Evolutionary conservation across 2,888 invertebrate species (phyloP).

Genomic region (Idaea straminata): DNA sequence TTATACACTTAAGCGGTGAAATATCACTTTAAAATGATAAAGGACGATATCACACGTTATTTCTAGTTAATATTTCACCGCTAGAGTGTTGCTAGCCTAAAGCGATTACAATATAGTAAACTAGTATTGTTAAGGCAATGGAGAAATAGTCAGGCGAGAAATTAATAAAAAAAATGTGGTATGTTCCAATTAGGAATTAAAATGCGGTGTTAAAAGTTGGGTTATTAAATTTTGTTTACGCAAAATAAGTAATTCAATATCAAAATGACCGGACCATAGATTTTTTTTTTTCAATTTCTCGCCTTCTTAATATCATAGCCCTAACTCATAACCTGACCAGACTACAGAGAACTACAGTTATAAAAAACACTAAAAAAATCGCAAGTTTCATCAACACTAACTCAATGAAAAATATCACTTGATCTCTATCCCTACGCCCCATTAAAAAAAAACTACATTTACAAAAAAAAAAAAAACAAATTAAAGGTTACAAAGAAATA

Average conservation of each 20-base stretch:
- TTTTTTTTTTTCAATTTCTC: not conserved
- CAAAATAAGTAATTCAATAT: no score
- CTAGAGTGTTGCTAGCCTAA: constrained; percentile 61
- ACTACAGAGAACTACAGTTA: constrained; percentile 28
- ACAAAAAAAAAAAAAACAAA: constrained; percentile 13
- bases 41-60: constrained; percentile 28
- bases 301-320: not conserved
- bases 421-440: constrained; percentile 20
- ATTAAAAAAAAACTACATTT: constrained; percentile 33
- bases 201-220: not conserved
- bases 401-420: constrained; percentile 10
- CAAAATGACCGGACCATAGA: no score
- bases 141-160: not conserved
- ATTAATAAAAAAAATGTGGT: not conserved
- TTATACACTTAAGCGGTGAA: constrained; percentile 27
- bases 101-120: constrained; percentile 67
- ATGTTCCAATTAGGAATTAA: not conserved
- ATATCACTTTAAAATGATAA: constrained; percentile 24
- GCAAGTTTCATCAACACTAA: constrained; percentile 20
- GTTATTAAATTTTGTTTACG: no score
- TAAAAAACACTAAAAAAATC: constrained; percentile 24
- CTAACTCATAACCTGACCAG: constrained; percentile 35
- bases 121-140: constrained; percentile 49
- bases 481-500: constrained; percentile 28
- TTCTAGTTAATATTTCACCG: constrained; percentile 35